Evolutionary conservation across 2,888 invertebrate genomes (phyloP).

Genomic region (Perizoma affinitatum): DNA sequence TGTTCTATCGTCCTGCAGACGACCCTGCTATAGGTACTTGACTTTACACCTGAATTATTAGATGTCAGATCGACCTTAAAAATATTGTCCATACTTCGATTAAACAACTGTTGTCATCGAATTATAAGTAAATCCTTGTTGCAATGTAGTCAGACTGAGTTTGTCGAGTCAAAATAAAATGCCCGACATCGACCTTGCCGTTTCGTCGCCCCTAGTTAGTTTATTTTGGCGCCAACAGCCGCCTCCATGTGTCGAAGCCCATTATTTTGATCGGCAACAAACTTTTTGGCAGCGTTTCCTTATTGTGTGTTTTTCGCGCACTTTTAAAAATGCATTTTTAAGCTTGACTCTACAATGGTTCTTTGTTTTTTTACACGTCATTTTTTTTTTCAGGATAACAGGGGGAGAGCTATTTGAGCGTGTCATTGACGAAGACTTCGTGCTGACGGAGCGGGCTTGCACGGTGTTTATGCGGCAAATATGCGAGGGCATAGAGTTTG

Average conservation of each 20-base stretch:
- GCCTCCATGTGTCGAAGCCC: constrained; percentile 40
- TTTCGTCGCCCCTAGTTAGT: constrained; percentile 41
- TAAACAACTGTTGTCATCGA: too few species aligned
- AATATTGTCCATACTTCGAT: too few species aligned
- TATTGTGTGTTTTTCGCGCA: constrained; percentile 31
- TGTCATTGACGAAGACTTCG: constrained; percentile 99
- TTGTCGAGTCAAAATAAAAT: constrained; percentile 34
- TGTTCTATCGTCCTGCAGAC: not conserved
- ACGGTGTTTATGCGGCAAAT: constrained; percentile 99
- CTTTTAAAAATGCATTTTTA: constrained; percentile 21
- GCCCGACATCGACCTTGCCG: constrained; percentile 51
- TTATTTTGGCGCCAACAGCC: constrained; percentile 57
- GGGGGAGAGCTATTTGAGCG: constrained; percentile 99
- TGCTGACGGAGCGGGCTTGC: constrained; percentile 97
- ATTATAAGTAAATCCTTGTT: not conserved
- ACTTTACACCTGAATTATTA: too few species aligned
- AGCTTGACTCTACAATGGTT: too few species aligned
- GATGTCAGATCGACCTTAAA: too few species aligned
- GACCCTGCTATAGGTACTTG: not conserved
- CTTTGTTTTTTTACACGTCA: too few species aligned
- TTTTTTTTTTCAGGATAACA: constrained; percentile 89
- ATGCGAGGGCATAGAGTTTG: constrained; percentile 98
- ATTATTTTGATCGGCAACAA: constrained; percentile 44
- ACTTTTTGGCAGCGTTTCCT: constrained; percentile 48
- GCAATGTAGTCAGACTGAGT: not conserved